Evolutionary conservation across 2,113 vertebrate genomes (phyloP).

Genomic region (Donacobius atricapilla): DNA sequence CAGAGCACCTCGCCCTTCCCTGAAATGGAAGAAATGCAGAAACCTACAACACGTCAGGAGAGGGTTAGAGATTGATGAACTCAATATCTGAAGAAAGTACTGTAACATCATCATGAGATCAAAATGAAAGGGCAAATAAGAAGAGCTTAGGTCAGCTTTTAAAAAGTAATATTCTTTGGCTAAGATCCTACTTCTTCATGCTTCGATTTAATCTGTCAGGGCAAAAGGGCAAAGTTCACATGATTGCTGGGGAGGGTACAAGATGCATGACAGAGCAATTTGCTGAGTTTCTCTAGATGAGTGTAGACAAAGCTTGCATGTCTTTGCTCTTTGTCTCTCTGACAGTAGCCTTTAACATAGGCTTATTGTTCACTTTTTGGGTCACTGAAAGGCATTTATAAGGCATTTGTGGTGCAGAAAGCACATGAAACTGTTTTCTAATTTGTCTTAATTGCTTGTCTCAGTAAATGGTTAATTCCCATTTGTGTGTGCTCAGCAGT

Average conservation of each 20-base stretch:
- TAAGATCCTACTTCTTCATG: conserved; percentile 60
- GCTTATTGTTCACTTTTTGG: conserved; percentile 79
- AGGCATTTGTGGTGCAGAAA: conserved; percentile 71
- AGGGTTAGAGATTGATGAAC: conserved; percentile 30
- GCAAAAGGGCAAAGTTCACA: conserved; percentile 72
- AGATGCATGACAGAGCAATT: conserved; percentile 89
- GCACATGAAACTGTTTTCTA: conserved; percentile 74
- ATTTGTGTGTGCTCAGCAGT: conserved; percentile 68
- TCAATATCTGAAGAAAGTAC: conserved; percentile 20
- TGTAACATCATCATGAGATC: conserved; percentile 49
- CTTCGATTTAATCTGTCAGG: conserved; percentile 71
- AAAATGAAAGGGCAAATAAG: conserved; percentile 59
- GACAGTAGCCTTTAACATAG: conserved; percentile 79
- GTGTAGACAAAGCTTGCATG: conserved; percentile 76
- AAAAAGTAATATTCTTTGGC: conserved; percentile 55
- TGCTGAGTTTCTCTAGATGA: conserved; percentile 79
- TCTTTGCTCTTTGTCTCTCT: conserved; percentile 68
- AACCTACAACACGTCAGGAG: not conserved
- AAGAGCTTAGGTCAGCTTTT: conserved; percentile 53
- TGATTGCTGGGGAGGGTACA: conserved; percentile 77
- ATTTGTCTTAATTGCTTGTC: conserved; percentile 89
- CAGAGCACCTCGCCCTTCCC: not conserved
- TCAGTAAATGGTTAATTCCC: conserved; percentile 75
- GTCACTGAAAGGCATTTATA: conserved; percentile 79
- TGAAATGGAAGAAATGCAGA: not conserved